Conservation (phyloP, 2,797 vertebrate species). For the Muscicapa striata region DNA sequence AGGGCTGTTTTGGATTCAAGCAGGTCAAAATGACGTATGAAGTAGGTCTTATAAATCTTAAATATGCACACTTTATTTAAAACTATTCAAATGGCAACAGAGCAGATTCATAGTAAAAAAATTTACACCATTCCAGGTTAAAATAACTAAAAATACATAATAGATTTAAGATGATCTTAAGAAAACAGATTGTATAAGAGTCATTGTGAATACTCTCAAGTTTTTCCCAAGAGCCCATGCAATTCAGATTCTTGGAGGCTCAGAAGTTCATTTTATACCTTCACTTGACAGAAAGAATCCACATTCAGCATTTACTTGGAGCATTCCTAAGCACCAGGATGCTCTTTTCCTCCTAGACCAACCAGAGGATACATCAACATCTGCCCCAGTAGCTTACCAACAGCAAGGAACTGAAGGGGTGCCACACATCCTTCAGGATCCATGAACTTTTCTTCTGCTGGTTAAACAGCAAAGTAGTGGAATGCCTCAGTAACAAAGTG, state of each 20-base stretch:
- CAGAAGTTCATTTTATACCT: neutral
- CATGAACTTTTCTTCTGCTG: neutral
- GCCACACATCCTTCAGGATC: neutral
- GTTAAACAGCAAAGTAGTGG: neutral
- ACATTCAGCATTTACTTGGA: neutral
- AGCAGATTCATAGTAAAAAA: neutral
- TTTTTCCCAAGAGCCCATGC: neutral
- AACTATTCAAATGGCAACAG: neutral
- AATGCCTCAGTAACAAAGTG: neutral
- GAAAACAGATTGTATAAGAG: neutral
- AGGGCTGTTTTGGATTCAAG: neutral
- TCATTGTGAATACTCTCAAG: neutral
- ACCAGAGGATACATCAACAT: neutral
- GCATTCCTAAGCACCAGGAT: fast-evolving
- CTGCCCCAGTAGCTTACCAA: neutral
- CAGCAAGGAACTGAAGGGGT: neutral
- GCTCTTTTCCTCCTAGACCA: neutral
- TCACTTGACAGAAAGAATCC: neutral
- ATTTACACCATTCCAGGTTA: neutral
- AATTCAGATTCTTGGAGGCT: neutral
- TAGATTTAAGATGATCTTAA: neutral
- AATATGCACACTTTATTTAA: neutral
- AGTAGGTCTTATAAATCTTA: neutral
- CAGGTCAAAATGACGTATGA: neutral
- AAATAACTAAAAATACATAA: neutral